These are phyloP conservation scores for Leptothorax acervorum DNA, from an alignment of 2,888 invertebrate species.

Conservation along the genomic window DNA sequence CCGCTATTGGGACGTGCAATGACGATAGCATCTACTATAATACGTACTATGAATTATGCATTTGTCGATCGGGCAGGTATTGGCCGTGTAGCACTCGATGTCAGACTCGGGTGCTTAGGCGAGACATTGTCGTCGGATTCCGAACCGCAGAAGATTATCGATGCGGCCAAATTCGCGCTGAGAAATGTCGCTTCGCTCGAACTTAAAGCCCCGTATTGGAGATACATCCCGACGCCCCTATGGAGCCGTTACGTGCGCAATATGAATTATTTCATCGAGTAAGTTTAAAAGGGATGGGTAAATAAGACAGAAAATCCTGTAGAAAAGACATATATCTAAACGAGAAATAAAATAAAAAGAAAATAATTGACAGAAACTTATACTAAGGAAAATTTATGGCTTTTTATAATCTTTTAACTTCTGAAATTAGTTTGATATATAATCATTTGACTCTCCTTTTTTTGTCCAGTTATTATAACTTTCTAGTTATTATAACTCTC, in stretches of 20 bases:
- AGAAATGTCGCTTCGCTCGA: slow-evolving; percentile 93
- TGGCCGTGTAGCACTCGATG: slow-evolving; percentile 94
- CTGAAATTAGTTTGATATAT: background rate
- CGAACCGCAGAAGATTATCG: slow-evolving; percentile 94
- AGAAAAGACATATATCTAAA: background rate
- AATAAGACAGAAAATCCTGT: background rate
- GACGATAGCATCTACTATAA: background rate
- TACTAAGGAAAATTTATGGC: too few species aligned
- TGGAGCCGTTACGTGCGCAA: slow-evolving; percentile 94
- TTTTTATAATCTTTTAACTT: background rate
- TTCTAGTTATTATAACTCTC: background rate
- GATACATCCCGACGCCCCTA: slow-evolving; percentile 92
- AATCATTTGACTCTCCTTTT: background rate
- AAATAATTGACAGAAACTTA: background rate
- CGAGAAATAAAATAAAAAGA: background rate
- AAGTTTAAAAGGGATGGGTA: slow-evolving; percentile 81
- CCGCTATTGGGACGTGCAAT: background rate
- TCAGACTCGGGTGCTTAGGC: slow-evolving; percentile 93
- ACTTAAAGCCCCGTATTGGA: slow-evolving; percentile 94
- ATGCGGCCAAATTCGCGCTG: slow-evolving; percentile 94
- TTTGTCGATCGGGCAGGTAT: slow-evolving; percentile 88
- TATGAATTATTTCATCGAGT: slow-evolving; percentile 95
- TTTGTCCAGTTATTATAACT: background rate
- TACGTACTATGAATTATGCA: slow-evolving; percentile 15
- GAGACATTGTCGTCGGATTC: slow-evolving; percentile 90